Conservation (phyloP, 1,140 invertebrate genomes). For the Lasaia peninsularis region DNA sequence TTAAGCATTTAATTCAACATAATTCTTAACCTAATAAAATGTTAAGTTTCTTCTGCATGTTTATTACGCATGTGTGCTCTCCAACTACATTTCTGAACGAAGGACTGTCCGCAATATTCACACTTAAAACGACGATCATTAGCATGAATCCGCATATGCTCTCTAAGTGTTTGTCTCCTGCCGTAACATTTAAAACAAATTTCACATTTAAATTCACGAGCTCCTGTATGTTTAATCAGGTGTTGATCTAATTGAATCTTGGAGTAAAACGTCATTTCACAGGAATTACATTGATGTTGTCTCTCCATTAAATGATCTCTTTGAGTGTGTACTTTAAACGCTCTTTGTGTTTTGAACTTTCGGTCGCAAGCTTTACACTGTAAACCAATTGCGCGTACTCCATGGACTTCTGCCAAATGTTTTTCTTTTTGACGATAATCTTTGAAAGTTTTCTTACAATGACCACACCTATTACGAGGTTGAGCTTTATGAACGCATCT, state of each 20-base stretch:
- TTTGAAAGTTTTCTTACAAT: slow-evolving; percentile 30
- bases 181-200: slow-evolving; percentile 81
- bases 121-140: slow-evolving; percentile 56
- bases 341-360: slow-evolving; percentile 36
- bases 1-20: background rate
- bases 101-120: slow-evolving; percentile 44
- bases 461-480: slow-evolving; percentile 27
- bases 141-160: slow-evolving; percentile 77
- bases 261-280: slow-evolving; percentile 55
- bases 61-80: slow-evolving; percentile 40
- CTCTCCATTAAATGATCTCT: slow-evolving; percentile 43
- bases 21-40: background rate
- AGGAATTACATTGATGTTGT: slow-evolving; percentile 43
- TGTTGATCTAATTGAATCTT: slow-evolving; percentile 34
- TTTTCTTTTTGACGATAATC: slow-evolving; percentile 27
- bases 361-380: slow-evolving; percentile 46
- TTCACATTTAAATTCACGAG: slow-evolving; percentile 73
- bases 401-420: slow-evolving; percentile 27
- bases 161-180: slow-evolving; percentile 65
- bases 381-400: slow-evolving; percentile 13
- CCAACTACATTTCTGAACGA: slow-evolving; percentile 48
- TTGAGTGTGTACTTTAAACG: slow-evolving; percentile 35
- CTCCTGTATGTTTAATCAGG: slow-evolving; percentile 78
- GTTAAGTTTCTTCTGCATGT: slow-evolving; percentile 30
- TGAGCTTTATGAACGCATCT: slow-evolving; percentile 24